A percentile compares a stretch with the other conserved stretches of the same genome.
phyloP scores from a whole-genome alignment of 2,113 vertebrate genomes.

The Solenodon paradoxus region DNA sequence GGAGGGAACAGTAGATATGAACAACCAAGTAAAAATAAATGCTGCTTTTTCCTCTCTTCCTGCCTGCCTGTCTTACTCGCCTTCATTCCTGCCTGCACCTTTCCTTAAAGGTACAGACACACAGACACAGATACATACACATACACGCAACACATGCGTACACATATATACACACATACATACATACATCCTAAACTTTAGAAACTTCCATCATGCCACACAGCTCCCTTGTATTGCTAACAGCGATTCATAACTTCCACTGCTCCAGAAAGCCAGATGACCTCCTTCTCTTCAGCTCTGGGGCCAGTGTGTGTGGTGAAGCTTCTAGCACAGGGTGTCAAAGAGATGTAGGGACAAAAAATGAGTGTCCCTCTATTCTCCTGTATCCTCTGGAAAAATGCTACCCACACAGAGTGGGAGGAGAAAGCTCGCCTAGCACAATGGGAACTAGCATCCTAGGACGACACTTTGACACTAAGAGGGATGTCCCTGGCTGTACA shows the following conservation, averaged over 20 bases:
- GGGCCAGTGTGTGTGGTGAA: not conserved
- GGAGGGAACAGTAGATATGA: too few relatives aligned
- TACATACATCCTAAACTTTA: too few relatives aligned
- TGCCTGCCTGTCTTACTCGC: too few relatives aligned
- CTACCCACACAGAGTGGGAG: not conserved
- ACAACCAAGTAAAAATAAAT: too few relatives aligned
- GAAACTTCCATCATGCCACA: not conserved
- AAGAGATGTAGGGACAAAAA: not conserved
- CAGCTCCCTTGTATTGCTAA: not conserved
- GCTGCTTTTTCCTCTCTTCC: too few relatives aligned
- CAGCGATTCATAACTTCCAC: not conserved
- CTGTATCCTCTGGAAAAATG: not conserved
- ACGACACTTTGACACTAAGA: not conserved
- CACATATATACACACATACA: too few relatives aligned
- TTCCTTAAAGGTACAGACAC: too few relatives aligned
- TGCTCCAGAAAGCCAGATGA: not conserved
- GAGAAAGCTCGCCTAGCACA: not conserved
- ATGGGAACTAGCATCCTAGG: not conserved
- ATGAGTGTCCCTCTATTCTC: not conserved
- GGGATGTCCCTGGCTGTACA: not conserved
- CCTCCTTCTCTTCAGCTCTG: constrained; percentile 3
- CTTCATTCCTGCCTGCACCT: too few relatives aligned
- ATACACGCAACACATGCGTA: too few relatives aligned
- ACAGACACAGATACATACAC: too few relatives aligned
- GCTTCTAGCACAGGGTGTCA: not conserved